Evolutionary conservation across 2,113 vertebrate species (phyloP).

Genomic region (Pachycephala philippinensis): DNA sequence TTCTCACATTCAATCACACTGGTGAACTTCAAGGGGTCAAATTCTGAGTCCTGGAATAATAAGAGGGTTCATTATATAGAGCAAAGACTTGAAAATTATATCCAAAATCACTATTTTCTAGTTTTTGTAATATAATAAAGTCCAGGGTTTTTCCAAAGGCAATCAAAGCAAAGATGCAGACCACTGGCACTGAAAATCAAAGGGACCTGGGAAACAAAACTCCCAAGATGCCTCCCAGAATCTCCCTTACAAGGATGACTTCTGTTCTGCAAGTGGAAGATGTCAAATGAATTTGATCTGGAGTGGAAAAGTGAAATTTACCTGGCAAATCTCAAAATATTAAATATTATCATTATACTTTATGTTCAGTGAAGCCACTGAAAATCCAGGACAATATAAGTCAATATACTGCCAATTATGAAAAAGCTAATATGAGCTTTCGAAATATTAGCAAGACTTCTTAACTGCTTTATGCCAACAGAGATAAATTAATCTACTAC

Average conservation of each 20-base stretch:
- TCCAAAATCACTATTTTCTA: background rate
- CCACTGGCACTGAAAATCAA: background rate
- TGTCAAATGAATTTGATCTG: background rate
- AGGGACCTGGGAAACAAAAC: background rate
- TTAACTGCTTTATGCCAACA: background rate
- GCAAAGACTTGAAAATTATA: background rate
- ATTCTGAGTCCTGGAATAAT: constrained; percentile 88
- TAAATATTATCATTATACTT: background rate
- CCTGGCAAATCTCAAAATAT: background rate
- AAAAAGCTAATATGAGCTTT: background rate
- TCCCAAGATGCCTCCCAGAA: background rate
- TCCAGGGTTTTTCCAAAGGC: background rate
- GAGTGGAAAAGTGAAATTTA: background rate
- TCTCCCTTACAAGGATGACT: background rate
- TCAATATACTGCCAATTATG: background rate
- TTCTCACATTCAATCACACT: constrained; percentile 96
- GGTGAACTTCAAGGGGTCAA: constrained; percentile 91
- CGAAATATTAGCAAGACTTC: background rate
- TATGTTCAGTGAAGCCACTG: background rate
- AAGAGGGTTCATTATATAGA: background rate
- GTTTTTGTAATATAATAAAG: background rate
- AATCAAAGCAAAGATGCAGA: background rate
- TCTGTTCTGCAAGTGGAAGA: background rate
- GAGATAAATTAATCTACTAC: background rate
- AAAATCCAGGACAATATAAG: background rate